Evolutionary conservation across 1,140 invertebrate species (phyloP), one percentile per base, ranked within the genome.

Genomic region (Brachionus plicatilis): DNA sequence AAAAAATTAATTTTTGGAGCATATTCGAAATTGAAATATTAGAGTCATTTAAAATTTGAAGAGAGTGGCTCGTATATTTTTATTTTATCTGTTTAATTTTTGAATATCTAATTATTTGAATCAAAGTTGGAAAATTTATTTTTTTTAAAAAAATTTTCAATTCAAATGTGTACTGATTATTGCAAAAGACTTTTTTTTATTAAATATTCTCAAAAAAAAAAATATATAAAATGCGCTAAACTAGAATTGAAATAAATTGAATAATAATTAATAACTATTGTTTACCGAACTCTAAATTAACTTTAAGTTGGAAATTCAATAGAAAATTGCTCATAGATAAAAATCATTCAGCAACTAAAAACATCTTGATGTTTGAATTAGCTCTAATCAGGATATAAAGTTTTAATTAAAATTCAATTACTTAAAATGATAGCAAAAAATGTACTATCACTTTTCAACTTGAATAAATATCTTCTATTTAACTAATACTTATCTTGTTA

Each of bases 401-500:
- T 60, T 60, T 72, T 72, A 72, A 72, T 72, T 72, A 72, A 72
- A 72, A 72, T 72, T 43, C 17, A 72, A 72, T 72, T 72, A 41
- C 41, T 41, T 37, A 72, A 72, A 43, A 68, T 33, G 66, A 33
- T 68, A 33, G 14, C 53, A 27, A 60, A 20, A 20, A 60, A 0
- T 60, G 33, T 41, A 68, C 27, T 41, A 68, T 68, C 33, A 41
- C 66, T 68, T 68, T 68, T 68, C 66, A 68, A 68, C 66, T 68
- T n/a, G 66, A 68, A 68, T 37, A 68, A 68, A 33, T 68, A 68
- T 68, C 20, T 68, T 60, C 17, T 17, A 60, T 60, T 60, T 20
- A 20, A 60, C 53, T 60, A 60, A 20, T 60, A 60, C 53, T 60
- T 60, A 60, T 60, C 53, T 27, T 20, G 53, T 60, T 60, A 20